These are phyloP conservation scores for Drosophila neutralis DNA, from an alignment of 2,888 invertebrate genomes.

Conservation along the genomic window DNA sequence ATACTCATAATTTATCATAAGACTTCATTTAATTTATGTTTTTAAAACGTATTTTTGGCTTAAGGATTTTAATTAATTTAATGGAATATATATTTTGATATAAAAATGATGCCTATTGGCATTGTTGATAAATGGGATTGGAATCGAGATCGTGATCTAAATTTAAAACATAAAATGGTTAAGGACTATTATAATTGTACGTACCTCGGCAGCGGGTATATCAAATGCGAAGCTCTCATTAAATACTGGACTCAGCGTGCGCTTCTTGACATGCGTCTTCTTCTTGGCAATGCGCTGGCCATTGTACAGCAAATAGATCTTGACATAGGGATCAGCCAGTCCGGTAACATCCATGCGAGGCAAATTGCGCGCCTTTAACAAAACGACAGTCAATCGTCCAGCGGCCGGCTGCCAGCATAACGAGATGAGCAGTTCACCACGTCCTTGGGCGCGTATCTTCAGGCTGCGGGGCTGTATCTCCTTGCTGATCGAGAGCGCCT, in stretches of 20 bases:
- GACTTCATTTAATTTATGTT: too few species aligned
- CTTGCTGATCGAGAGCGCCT: slow-evolving; percentile 92
- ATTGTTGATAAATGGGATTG: background rate
- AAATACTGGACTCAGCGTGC: slow-evolving; percentile 98
- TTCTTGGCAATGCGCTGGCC: slow-evolving; percentile 99
- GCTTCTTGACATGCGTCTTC: slow-evolving; percentile 99
- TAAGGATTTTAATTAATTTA: background rate
- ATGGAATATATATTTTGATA: background rate
- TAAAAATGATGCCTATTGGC: background rate
- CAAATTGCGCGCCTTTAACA: slow-evolving; percentile 97
- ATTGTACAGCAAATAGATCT: slow-evolving; percentile 98
- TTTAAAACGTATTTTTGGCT: background rate
- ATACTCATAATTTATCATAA: too few species aligned
- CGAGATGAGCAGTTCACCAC: slow-evolving; percentile 97
- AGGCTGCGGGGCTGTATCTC: slow-evolving; percentile 97
- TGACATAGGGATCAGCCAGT: slow-evolving; percentile 97
- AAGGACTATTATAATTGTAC: slow-evolving; percentile 3
- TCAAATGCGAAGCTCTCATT: slow-evolving; percentile 99
- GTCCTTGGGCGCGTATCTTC: slow-evolving; percentile 96
- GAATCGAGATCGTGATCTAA: background rate
- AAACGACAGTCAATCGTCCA: slow-evolving; percentile 97
- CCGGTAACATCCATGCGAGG: slow-evolving; percentile 99
- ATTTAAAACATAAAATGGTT: too few species aligned
- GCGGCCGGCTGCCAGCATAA: slow-evolving; percentile 99
- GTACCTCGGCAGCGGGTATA: slow-evolving; percentile 90